phyloP scores from a whole-genome alignment of 1,140 invertebrate species.

The Yoshiicerus persimilis region DNA sequence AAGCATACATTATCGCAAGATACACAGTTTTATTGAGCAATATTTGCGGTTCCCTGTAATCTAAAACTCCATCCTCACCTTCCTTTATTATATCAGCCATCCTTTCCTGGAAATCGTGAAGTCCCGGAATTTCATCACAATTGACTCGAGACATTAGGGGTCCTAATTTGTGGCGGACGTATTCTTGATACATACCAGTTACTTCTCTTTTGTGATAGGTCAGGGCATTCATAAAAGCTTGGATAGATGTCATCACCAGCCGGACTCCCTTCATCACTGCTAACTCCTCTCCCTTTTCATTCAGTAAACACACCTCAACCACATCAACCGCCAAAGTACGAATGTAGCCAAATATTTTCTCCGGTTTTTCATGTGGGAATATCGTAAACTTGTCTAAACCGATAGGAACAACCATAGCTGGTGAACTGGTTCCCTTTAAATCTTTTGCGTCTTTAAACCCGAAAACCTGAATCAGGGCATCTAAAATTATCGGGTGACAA shows the following conservation, averaged over 20 bases:
- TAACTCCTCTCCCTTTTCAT: conserved; percentile 8
- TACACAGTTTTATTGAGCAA: background rate
- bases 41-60: background rate
- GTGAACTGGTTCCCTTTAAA: background rate
- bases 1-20: background rate
- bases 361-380: background rate
- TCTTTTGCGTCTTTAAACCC: background rate
- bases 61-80: background rate
- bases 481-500: conserved; percentile 33
- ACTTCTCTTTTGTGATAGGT: background rate
- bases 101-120: background rate
- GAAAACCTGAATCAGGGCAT: conserved; percentile 35
- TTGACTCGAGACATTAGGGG: background rate
- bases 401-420: conserved; percentile 12
- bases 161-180: background rate
- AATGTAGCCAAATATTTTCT: background rate
- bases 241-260: background rate
- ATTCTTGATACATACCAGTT: background rate
- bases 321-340: background rate
- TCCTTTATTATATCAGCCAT: background rate
- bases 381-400: conserved; percentile 26
- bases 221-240: background rate
- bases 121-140: background rate
- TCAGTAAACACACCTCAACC: background rate
- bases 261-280: conserved; percentile 12